These are phyloP conservation scores for Arizona elegans DNA, from an alignment of 2,113 vertebrate species.

Conservation along the genomic window DNA sequence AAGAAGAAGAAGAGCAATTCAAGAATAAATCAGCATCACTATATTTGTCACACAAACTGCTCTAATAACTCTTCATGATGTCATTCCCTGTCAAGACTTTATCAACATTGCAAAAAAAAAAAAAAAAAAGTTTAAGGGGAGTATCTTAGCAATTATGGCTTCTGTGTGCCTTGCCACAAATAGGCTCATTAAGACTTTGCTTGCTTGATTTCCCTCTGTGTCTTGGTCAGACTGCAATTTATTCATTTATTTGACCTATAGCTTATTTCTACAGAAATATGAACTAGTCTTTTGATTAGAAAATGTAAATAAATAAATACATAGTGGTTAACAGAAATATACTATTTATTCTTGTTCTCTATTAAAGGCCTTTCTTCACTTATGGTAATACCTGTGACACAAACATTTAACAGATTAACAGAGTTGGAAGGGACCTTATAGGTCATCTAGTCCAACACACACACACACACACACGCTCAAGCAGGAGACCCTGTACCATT, in stretches of 20 bases:
- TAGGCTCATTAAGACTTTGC: not conserved
- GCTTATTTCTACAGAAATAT: not conserved
- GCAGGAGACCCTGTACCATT: too few relatives aligned
- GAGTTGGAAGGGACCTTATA: too few relatives aligned
- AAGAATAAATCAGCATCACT: not conserved
- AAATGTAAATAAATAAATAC: not conserved
- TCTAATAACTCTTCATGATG: not conserved
- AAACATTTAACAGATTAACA: not conserved
- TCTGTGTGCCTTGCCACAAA: not conserved
- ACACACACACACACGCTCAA: too few relatives aligned
- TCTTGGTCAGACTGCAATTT: not conserved
- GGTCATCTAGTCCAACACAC: too few relatives aligned
- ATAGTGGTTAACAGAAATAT: not conserved
- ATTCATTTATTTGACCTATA: not conserved
- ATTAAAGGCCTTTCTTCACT: not conserved
- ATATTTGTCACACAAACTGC: not conserved
- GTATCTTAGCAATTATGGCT: not conserved
- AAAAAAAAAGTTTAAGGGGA: not conserved
- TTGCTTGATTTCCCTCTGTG: not conserved
- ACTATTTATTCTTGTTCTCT: not conserved
- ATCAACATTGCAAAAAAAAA: not conserved
- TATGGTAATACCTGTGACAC: not conserved
- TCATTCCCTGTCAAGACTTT: not conserved
- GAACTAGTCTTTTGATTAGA: not conserved
- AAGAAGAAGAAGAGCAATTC: not conserved